Evolutionary conservation across 2,797 vertebrate species (phyloP).

Genomic region (Rhodeus uyekii): DNA sequence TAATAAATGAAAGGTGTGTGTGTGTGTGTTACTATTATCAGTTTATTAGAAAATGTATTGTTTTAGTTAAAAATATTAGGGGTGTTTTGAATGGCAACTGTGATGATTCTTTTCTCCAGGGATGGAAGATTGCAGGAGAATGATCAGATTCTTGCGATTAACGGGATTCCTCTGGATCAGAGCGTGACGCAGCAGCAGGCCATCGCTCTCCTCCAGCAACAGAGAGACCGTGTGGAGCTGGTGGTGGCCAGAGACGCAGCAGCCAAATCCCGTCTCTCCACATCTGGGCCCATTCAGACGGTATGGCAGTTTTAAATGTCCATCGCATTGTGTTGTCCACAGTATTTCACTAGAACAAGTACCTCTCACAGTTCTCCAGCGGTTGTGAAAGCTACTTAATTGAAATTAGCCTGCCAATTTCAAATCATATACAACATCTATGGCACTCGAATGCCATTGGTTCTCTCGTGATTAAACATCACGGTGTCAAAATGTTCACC

Average conservation of each 20-base stretch:
- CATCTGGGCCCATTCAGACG: constrained; percentile 64
- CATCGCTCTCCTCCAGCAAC: constrained; percentile 87
- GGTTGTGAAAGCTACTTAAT: neutral
- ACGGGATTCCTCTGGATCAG: constrained; percentile 84
- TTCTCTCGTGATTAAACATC: neutral
- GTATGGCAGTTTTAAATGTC: constrained; percentile 71
- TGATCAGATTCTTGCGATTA: constrained; percentile 95
- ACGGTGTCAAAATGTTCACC: neutral
- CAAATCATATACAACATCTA: neutral
- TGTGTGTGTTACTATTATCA: neutral
- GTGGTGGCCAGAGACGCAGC: constrained; percentile 83
- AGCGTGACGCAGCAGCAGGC: constrained; percentile 89
- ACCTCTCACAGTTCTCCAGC: neutral
- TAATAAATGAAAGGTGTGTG: neutral
- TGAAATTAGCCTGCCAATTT: neutral
- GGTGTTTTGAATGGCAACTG: neutral
- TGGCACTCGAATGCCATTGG: neutral
- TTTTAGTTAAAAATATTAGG: too few relatives aligned
- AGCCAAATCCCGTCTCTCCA: constrained; percentile 46
- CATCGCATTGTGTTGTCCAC: neutral
- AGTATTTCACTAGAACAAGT: neutral
- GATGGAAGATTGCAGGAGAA: constrained; percentile 88
- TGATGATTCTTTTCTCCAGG: constrained; percentile 66
- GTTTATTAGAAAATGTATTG: too few relatives aligned
- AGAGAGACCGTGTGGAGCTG: constrained; percentile 81